phyloP scores from a whole-genome alignment of 1,140 invertebrate species.

The Cyphomyrmex costatus region DNA sequence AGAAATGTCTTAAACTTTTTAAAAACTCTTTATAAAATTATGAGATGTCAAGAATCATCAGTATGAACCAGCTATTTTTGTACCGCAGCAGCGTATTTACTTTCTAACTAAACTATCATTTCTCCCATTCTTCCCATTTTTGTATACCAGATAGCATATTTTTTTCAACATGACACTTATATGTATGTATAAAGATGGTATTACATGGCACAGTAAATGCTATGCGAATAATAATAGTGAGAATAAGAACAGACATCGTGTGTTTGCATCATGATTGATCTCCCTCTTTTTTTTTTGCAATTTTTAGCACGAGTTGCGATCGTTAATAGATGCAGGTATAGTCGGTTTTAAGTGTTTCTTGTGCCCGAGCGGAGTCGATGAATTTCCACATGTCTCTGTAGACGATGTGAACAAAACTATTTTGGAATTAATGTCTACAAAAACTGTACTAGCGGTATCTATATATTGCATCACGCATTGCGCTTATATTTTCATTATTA shows the following conservation, averaged over 20 bases:
- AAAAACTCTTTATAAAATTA: too few relatives aligned
- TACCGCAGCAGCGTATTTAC: background rate
- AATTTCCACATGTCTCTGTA: slow-evolving; percentile 89
- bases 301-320: slow-evolving; percentile 87
- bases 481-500: background rate
- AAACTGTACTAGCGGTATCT: slow-evolving; percentile 9
- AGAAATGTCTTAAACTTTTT: too few relatives aligned
- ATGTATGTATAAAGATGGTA: background rate
- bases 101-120: background rate
- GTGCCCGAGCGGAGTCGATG: slow-evolving; percentile 89
- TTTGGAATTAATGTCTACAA: background rate
- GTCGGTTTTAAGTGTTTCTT: slow-evolving; percentile 92
- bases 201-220: background rate
- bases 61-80: background rate
- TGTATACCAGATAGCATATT: background rate
- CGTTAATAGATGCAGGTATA: slow-evolving; percentile 89
- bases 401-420: slow-evolving; percentile 85
- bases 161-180: background rate
- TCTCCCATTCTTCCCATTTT: background rate
- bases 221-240: background rate
- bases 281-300: slow-evolving; percentile 16
- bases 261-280: background rate
- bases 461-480: background rate
- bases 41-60: background rate
- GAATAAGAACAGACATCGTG: background rate